Conservation (phyloP, 2,888 invertebrate genomes). For the Eumerus sabulonum region DNA sequence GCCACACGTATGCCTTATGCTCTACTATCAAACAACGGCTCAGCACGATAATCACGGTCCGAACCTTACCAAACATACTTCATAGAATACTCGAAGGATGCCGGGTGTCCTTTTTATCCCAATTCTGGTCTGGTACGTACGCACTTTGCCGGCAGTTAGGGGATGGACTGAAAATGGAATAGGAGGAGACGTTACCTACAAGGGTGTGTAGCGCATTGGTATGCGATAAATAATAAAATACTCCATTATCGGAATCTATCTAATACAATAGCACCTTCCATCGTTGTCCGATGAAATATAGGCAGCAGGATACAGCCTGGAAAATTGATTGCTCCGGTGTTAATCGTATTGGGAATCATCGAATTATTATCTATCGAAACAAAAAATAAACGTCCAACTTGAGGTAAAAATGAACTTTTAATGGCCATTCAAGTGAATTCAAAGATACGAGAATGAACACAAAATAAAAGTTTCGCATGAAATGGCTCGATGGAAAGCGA, state of each 20-base stretch:
- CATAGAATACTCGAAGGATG: not conserved
- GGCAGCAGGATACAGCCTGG: no score
- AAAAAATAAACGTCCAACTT: conserved; percentile 15
- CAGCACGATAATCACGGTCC: conserved; percentile 26
- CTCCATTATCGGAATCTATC: conserved; percentile 32
- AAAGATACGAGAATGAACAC: not conserved
- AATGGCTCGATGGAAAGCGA: conserved; percentile 28
- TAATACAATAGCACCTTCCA: no score
- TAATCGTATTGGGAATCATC: conserved; percentile 44
- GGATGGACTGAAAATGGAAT: no score
- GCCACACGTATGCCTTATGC: no score
- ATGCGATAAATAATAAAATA: conserved; percentile 59
- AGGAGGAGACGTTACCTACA: conserved; percentile 7
- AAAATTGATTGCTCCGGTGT: conserved; percentile 48
- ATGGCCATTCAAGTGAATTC: conserved; percentile 24
- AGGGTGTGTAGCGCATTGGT: conserved; percentile 22
- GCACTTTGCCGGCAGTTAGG: no score
- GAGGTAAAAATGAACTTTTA: conserved; percentile 12
- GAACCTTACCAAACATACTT: conserved; percentile 33
- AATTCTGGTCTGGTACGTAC: conserved; percentile 10
- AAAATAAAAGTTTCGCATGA: not conserved
- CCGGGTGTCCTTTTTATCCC: not conserved
- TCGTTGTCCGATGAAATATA: no score
- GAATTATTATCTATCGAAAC: conserved; percentile 40
- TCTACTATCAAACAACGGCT: not conserved